Conservation (phyloP, 2,888 invertebrate genomes). For the Apomyelois bistriatella region DNA sequence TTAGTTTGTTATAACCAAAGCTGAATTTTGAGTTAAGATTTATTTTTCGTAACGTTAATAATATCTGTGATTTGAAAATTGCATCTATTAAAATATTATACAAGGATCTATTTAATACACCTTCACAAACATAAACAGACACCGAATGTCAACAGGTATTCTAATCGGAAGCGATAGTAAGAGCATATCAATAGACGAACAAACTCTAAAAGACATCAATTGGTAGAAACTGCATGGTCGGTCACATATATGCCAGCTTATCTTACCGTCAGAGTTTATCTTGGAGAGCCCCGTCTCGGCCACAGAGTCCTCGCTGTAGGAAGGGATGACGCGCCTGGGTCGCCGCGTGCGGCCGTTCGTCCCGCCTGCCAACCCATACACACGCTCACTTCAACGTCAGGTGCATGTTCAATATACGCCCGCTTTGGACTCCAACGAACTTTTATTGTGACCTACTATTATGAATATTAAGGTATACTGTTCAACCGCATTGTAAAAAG, state of each 20-base stretch:
- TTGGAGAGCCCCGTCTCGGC: conserved; percentile 89
- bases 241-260: conserved; percentile 25
- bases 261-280: conserved; percentile 92
- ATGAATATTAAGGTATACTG: too few species aligned
- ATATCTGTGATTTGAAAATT: conserved; percentile 13
- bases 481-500: too few species aligned
- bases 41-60: background rate
- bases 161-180: conserved; percentile 61
- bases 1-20: conserved; percentile 4
- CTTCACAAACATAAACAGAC: conserved; percentile 30
- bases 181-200: conserved; percentile 54
- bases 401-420: conserved; percentile 18
- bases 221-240: conserved; percentile 33
- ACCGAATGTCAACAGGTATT: conserved; percentile 37
- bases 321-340: conserved; percentile 79
- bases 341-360: conserved; percentile 62
- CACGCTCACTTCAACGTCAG: conserved; percentile 65
- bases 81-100: conserved; percentile 28
- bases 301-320: conserved; percentile 90
- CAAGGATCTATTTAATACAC: conserved; percentile 26
- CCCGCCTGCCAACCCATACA: conserved; percentile 75
- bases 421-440: background rate
- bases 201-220: conserved; percentile 41
- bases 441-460: conserved; percentile 2
- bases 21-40: background rate